Evolutionary conservation across 2,888 invertebrate species (phyloP).

Genomic region (Drosophila lutescens): DNA sequence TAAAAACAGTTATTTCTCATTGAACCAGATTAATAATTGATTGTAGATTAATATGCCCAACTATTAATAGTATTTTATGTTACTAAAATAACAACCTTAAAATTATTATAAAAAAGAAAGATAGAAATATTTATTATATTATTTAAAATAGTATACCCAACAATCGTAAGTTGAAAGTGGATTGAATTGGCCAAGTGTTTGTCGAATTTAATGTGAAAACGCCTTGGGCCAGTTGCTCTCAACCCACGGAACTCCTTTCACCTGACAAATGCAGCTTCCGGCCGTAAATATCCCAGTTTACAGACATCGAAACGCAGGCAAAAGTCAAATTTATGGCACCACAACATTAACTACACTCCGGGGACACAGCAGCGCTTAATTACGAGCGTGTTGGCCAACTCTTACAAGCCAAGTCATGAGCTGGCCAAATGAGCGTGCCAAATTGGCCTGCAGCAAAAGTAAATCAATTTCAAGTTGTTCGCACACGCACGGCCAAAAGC

Average conservation of each 20-base stretch:
- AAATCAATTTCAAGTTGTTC: slow-evolving; percentile 61
- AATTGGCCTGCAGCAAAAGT: slow-evolving; percentile 59
- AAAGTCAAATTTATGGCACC: slow-evolving; percentile 53
- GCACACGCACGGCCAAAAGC: slow-evolving; percentile 25
- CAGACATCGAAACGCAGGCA: slow-evolving; percentile 19
- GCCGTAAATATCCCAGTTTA: slow-evolving; percentile 37
- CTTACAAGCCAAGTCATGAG: slow-evolving; percentile 39
- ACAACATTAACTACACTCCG: slow-evolving; percentile 54
- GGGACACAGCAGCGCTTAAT: slow-evolving; percentile 61
- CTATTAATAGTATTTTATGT: too few species aligned
- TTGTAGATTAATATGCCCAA: too few species aligned
- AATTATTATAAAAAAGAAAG: too few species aligned
- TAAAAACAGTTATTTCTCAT: too few species aligned
- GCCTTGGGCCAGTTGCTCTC: neutral
- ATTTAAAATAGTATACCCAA: too few species aligned
- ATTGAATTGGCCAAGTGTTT: neutral
- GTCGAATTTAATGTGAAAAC: slow-evolving; percentile 29
- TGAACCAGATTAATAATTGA: too few species aligned
- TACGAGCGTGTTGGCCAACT: slow-evolving; percentile 57
- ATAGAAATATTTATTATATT: too few species aligned
- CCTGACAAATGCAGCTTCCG: slow-evolving; percentile 40
- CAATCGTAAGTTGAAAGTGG: neutral
- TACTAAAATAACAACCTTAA: too few species aligned
- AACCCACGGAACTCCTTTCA: slow-evolving; percentile 6
- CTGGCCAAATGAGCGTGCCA: slow-evolving; percentile 54